Percentiles rank a stretch among this genome's conserved stretches.
Conservation (phyloP, 2,888 invertebrate genomes). For the Andrena praecox region DNA sequence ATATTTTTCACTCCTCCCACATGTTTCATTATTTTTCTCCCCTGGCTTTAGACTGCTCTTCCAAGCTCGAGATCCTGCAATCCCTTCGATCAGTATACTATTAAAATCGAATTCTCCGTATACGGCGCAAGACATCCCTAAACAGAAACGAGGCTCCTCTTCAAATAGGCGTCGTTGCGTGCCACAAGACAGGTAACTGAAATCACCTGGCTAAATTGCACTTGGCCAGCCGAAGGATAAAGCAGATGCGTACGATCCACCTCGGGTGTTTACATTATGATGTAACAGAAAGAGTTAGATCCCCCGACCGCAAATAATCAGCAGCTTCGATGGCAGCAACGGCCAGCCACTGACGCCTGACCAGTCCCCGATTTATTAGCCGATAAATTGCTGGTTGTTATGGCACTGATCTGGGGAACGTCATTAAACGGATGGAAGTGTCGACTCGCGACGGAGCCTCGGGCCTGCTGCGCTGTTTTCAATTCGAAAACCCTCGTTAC, state of each 20-base stretch:
- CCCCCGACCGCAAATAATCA: conserved; percentile 17
- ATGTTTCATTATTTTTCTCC: too few relatives aligned
- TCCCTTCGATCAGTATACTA: neutral
- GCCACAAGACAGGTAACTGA: neutral
- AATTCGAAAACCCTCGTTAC: conserved; percentile 47
- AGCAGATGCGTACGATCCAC: neutral
- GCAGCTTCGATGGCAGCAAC: conserved; percentile 75
- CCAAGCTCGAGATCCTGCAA: neutral
- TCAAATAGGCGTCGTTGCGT: neutral
- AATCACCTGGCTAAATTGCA: neutral
- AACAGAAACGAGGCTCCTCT: neutral
- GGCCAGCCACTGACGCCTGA: conserved; percentile 79
- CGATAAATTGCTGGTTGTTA: conserved; percentile 79
- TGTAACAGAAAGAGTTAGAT: conserved; percentile 9
- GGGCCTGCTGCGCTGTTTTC: conserved; percentile 35
- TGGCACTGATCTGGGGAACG: conserved; percentile 45
- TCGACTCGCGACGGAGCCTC: conserved; percentile 32
- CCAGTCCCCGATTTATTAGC: conserved; percentile 80
- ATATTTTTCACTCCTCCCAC: too few relatives aligned
- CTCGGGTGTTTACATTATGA: neutral
- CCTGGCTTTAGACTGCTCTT: too few relatives aligned
- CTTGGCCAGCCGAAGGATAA: neutral
- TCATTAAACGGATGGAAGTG: conserved; percentile 54
- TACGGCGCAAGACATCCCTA: neutral
- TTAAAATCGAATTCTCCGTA: neutral